Evolutionary conservation across 2,888 invertebrate species (phyloP).

Genomic region (Apamea epomidion): DNA sequence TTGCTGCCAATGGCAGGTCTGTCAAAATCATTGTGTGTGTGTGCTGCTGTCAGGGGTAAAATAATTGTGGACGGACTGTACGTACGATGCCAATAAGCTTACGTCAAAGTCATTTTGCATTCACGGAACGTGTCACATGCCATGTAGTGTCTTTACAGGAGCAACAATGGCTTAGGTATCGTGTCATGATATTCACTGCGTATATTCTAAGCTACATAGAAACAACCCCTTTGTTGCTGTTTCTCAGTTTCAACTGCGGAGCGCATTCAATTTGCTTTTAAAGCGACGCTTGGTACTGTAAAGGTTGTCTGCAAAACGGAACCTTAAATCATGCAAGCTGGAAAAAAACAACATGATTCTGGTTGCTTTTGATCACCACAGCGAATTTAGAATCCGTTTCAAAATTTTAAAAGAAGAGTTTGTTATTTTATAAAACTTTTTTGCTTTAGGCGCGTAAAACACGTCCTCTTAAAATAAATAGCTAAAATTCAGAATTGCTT

Average conservation of each 20-base stretch:
- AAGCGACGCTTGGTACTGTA: background rate
- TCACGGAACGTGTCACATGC: background rate
- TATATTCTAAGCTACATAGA: background rate
- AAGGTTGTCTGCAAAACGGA: background rate
- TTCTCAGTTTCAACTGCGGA: background rate
- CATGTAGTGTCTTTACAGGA: background rate
- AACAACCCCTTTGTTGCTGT: background rate
- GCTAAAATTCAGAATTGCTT: background rate
- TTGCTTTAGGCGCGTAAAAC: background rate
- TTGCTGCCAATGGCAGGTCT: background rate
- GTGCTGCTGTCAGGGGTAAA: background rate
- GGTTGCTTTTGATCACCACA: background rate
- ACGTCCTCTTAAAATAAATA: background rate
- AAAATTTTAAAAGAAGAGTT: background rate
- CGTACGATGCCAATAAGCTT: constrained; percentile 1
- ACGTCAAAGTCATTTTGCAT: background rate
- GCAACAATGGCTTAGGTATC: background rate
- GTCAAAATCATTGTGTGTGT: too few species aligned
- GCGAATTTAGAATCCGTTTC: background rate
- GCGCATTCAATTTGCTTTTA: background rate
- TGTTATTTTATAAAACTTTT: background rate
- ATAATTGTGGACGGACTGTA: background rate
- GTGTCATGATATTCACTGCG: background rate
- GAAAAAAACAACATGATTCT: background rate
- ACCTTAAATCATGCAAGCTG: background rate